Evolutionary conservation across 1,140 invertebrate species (phyloP).

Genomic region (Ruditapes philippinarum): DNA sequence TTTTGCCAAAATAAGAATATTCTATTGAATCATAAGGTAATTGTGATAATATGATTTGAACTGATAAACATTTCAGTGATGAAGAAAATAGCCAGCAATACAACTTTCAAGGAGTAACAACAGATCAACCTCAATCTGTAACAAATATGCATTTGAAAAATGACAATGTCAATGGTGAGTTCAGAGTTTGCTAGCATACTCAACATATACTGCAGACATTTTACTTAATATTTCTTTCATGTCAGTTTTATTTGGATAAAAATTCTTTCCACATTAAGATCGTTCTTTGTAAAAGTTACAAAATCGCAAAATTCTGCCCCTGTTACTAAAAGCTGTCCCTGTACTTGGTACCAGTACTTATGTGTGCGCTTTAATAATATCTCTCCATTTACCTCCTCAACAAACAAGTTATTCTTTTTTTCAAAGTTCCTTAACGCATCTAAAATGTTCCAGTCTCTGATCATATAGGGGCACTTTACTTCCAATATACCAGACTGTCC

Average conservation of each 20-base stretch:
- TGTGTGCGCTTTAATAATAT: not conserved
- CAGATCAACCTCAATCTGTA: no score
- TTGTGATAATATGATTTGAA: no score
- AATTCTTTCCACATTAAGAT: not conserved
- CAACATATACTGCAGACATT: not conserved
- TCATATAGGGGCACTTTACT: constrained; percentile 50
- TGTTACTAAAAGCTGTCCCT: constrained; percentile 46
- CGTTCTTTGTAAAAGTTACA: constrained; percentile 10
- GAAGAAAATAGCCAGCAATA: no score
- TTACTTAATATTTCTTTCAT: not conserved
- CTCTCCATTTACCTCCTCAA: not conserved
- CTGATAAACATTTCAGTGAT: no score
- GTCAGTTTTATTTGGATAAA: not conserved
- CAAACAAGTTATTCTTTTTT: constrained; percentile 20
- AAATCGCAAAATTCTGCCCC: constrained; percentile 45
- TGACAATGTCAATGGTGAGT: no score
- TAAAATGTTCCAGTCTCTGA: constrained; percentile 8
- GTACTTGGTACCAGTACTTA: constrained; percentile 47
- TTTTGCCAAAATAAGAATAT: no score
- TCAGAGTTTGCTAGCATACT: not conserved
- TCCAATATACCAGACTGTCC: constrained; percentile 34
- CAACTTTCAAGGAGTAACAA: no score
- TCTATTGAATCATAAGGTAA: no score
- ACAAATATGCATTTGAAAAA: no score
- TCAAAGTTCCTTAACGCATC: not conserved